Evolutionary conservation across 2,113 vertebrate species (phyloP).

Genomic region (Ia io): DNA sequence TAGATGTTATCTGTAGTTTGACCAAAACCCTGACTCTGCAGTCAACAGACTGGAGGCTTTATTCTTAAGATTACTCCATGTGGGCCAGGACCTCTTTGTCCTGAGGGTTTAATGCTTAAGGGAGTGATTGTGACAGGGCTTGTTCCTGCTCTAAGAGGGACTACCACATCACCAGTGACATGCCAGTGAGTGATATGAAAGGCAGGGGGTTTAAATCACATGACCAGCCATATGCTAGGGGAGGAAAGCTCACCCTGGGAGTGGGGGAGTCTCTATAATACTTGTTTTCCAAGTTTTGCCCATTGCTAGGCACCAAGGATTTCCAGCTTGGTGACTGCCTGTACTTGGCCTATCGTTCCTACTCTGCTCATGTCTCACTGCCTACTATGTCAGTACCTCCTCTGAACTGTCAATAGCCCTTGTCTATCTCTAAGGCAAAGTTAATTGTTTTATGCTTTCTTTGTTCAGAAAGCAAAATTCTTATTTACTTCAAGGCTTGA

Average conservation of each 20-base stretch:
- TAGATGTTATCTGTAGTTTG: not conserved
- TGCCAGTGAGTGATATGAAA: not conserved
- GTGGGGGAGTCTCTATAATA: not conserved
- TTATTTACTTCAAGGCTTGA: not conserved
- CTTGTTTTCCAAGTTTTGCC: not conserved
- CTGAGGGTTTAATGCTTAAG: not conserved
- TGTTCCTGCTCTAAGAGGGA: not conserved
- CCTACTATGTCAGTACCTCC: not conserved
- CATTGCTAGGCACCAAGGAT: not conserved
- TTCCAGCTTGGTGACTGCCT: not conserved
- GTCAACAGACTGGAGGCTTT: not conserved
- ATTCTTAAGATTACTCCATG: not conserved
- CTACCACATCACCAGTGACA: not conserved
- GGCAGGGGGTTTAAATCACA: not conserved
- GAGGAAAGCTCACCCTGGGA: not conserved
- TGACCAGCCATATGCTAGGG: not conserved
- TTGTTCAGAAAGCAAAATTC: not conserved
- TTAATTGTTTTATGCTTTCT: not conserved
- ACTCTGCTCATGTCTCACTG: not conserved
- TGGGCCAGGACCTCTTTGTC: not conserved
- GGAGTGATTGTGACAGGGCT: too few species aligned
- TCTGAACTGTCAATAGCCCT: not conserved
- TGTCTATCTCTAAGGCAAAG: not conserved
- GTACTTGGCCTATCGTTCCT: not conserved
- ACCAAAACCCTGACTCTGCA: not conserved